These are phyloP conservation scores for Stomorhina lunata DNA, from an alignment of 2,888 invertebrate species.

Conservation along the genomic window DNA sequence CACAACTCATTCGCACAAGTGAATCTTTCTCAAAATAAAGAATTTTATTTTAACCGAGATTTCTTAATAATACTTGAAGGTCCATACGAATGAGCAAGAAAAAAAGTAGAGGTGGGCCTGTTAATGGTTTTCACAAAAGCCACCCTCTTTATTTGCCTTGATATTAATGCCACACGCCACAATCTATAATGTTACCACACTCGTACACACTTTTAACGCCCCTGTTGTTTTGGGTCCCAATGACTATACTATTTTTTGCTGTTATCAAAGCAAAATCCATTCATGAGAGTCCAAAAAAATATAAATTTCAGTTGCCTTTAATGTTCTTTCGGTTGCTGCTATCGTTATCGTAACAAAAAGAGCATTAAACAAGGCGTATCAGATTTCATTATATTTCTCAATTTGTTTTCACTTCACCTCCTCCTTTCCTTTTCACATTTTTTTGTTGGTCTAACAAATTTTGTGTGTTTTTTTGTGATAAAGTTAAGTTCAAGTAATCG, in stretches of 20 bases:
- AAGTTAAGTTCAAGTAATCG: slow-evolving; percentile 45
- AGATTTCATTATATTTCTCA: slow-evolving; percentile 79
- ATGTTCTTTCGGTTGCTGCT: slow-evolving; percentile 23
- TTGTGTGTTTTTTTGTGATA: slow-evolving; percentile 38
- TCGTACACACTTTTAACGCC: slow-evolving; percentile 50
- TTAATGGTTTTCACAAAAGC: slow-evolving; percentile 46
- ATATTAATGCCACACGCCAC: slow-evolving; percentile 63
- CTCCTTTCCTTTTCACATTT: neutral
- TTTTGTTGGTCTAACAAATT: neutral
- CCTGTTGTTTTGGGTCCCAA: slow-evolving; percentile 57
- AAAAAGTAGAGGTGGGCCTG: slow-evolving; percentile 35
- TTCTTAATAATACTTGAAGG: slow-evolving; percentile 48
- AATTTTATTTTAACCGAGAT: slow-evolving; percentile 54
- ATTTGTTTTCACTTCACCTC: slow-evolving; percentile 52
- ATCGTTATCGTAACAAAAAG: slow-evolving; percentile 70
- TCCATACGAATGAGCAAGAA: neutral
- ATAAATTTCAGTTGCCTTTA: slow-evolving; percentile 53
- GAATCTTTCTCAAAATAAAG: slow-evolving; percentile 25
- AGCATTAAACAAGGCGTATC: slow-evolving; percentile 81
- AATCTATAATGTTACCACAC: slow-evolving; percentile 55
- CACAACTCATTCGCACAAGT: slow-evolving; percentile 49
- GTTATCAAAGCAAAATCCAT: slow-evolving; percentile 52
- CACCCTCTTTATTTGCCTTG: slow-evolving; percentile 37
- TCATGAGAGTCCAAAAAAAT: slow-evolving; percentile 31
- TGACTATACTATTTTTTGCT: slow-evolving; percentile 9